phyloP scores from a whole-genome alignment of 2,888 invertebrate genomes.

The Ornithoptera priamus region DNA sequence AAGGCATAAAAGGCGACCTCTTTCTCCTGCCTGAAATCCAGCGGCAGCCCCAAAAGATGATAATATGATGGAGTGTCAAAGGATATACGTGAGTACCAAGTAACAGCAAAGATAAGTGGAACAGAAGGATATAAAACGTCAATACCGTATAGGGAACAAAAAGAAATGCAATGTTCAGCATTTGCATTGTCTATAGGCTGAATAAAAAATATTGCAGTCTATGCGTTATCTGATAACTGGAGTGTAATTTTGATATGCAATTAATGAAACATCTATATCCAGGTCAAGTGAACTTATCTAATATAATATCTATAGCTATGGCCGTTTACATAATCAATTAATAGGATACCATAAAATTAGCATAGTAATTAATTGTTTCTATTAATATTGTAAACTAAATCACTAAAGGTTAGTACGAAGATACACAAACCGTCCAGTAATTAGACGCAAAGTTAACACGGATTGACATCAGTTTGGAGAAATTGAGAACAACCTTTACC shows the following conservation, averaged over 20 bases:
- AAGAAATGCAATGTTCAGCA: too few relatives aligned
- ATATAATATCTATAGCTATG: not conserved
- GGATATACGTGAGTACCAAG: too few relatives aligned
- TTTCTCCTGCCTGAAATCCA: too few relatives aligned
- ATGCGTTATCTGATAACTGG: too few relatives aligned
- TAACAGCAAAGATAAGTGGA: too few relatives aligned
- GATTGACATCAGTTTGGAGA: constrained; percentile 19
- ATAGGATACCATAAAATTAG: not conserved
- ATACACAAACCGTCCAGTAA: constrained; percentile 16
- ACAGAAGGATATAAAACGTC: too few relatives aligned
- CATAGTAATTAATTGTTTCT: constrained; percentile 37
- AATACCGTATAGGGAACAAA: too few relatives aligned
- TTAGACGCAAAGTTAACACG: constrained; percentile 21
- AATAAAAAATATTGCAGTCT: too few relatives aligned
- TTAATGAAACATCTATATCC: not conserved
- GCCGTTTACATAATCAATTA: not conserved
- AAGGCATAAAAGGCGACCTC: too few relatives aligned
- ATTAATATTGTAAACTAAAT: constrained; percentile 21
- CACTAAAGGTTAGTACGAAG: not conserved
- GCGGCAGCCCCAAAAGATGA: too few relatives aligned
- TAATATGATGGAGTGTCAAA: too few relatives aligned
- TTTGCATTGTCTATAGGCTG: too few relatives aligned
- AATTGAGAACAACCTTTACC: not conserved
- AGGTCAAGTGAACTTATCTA: not conserved
- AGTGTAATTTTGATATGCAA: not conserved